These are phyloP conservation scores for Enteromius thamalakanensis DNA, from an alignment of 2,797 vertebrate genomes.

Conservation along the genomic window DNA sequence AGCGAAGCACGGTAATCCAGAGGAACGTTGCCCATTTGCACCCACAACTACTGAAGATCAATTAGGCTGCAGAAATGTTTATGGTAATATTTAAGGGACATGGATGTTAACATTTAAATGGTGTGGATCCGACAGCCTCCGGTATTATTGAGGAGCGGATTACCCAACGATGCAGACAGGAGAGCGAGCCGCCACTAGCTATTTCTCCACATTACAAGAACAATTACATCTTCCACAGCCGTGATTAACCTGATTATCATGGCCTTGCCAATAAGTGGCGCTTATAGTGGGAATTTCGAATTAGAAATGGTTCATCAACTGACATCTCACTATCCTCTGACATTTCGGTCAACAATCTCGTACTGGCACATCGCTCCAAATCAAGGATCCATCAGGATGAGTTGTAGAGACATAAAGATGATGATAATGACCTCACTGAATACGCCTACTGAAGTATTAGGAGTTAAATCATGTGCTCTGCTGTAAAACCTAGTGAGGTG, in stretches of 20 bases:
- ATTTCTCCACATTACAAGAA: slow-evolving; percentile 51
- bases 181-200: slow-evolving; percentile 34
- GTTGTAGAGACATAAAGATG: slow-evolving; percentile 36
- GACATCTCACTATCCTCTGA: slow-evolving; percentile 39
- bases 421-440: slow-evolving; percentile 25
- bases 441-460: background rate
- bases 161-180: slow-evolving; percentile 22
- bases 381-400: slow-evolving; percentile 30
- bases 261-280: slow-evolving; percentile 45
- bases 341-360: slow-evolving; percentile 41
- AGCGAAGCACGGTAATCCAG: background rate
- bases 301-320: slow-evolving; percentile 50
- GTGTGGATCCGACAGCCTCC: slow-evolving; percentile 35
- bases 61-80: slow-evolving; percentile 39
- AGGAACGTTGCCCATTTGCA: slow-evolving; percentile 1
- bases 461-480: background rate
- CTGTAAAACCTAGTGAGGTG: slow-evolving; percentile 1
- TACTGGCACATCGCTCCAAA: slow-evolving; percentile 29
- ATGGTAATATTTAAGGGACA: slow-evolving; percentile 40
- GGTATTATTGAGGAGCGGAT: slow-evolving; percentile 21
- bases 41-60: slow-evolving; percentile 37
- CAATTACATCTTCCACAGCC: slow-evolving; percentile 54
- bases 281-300: slow-evolving; percentile 42
- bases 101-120: slow-evolving; percentile 49
- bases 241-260: slow-evolving; percentile 54